Percentiles rank a stretch among this genome's conserved stretches.
These are phyloP conservation scores for Clarias batrachus DNA, from an alignment of 2,113 vertebrate genomes.

Conservation along the genomic window DNA sequence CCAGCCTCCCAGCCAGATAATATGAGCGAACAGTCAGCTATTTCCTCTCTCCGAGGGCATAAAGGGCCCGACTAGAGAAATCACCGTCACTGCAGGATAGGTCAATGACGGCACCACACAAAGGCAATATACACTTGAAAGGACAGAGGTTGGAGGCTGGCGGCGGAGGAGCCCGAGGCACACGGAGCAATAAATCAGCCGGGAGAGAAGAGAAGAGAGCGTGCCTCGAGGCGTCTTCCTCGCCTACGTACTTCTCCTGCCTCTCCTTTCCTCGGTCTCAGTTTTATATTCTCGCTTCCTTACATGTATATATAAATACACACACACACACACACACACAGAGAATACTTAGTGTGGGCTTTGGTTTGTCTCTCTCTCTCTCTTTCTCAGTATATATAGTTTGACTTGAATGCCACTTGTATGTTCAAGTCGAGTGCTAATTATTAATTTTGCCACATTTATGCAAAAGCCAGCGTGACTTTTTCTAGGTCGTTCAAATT, in stretches of 20 bases:
- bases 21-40: conserved; percentile 33
- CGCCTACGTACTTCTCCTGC: not conserved
- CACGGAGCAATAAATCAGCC: conserved; percentile 46
- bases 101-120: conserved; percentile 39
- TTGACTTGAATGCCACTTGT: too few relatives aligned
- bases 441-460: too few relatives aligned
- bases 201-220: conserved; percentile 32
- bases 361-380: not conserved
- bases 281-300: conserved; percentile 21
- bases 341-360: not conserved
- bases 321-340: not conserved
- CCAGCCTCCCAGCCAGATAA: conserved; percentile 27
- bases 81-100: conserved; percentile 43
- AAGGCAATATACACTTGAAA: conserved; percentile 48
- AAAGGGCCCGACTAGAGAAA: conserved; percentile 39
- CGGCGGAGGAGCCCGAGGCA: conserved; percentile 39
- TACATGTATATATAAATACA: not conserved
- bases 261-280: not conserved
- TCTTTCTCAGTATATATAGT: not conserved
- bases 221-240: conserved; percentile 40
- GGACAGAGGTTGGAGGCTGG: conserved; percentile 40
- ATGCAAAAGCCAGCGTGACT: too few relatives aligned
- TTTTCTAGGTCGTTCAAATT: too few relatives aligned
- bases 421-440: too few relatives aligned
- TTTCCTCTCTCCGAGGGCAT: conserved; percentile 23